Conservation (phyloP, 2,888 invertebrate species). For the Neria commutata region DNA sequence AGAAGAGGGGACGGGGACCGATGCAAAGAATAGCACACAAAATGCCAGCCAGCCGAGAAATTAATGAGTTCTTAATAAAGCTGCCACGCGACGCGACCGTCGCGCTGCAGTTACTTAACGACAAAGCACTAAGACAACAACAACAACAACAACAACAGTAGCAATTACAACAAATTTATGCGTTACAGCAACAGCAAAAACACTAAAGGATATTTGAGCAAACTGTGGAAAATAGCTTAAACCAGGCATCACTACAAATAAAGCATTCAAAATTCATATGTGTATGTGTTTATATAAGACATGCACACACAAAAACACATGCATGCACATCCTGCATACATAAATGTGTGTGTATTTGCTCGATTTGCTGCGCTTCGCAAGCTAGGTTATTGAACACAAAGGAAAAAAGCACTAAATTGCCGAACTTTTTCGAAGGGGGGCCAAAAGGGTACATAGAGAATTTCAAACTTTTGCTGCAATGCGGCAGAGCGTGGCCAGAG, state of each 20-base stretch:
- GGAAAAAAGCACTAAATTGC: neutral
- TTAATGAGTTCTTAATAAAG: conserved; percentile 36
- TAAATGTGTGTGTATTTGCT: no score
- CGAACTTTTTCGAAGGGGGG: neutral
- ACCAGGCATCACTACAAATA: conserved; percentile 10
- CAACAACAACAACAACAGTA: neutral
- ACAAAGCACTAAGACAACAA: conserved; percentile 5
- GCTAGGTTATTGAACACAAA: neutral
- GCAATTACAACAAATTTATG: neutral
- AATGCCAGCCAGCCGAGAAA: conserved; percentile 5
- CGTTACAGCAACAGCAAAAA: conserved; percentile 1
- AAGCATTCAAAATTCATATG: no score
- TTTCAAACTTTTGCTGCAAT: no score
- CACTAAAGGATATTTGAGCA: no score
- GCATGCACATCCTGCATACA: no score
- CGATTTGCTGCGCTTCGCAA: no score
- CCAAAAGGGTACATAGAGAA: neutral
- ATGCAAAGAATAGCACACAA: no score
- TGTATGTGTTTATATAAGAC: no score
- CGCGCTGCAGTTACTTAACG: conserved; percentile 23
- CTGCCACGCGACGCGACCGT: neutral
- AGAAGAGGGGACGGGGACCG: no score
- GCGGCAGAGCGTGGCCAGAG: neutral
- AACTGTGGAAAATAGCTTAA: conserved; percentile 7
- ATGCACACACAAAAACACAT: no score